Conservation (phyloP, 2,888 invertebrate species). For the Drosophila meridionalis region DNA sequence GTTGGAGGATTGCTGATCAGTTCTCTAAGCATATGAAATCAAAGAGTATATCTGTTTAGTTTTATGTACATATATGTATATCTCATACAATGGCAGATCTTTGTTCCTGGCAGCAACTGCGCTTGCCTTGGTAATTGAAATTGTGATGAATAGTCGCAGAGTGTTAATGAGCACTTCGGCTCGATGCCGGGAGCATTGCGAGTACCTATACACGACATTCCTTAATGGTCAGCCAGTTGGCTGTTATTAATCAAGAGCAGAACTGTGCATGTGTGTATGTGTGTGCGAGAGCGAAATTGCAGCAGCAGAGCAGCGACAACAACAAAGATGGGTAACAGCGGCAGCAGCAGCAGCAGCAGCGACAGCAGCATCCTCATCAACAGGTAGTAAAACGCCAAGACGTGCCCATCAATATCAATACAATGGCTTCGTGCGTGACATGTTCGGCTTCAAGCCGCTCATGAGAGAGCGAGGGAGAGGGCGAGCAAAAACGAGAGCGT, state of each 20-base stretch:
- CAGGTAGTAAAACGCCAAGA: slow-evolving; percentile 83
- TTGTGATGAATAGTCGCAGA: slow-evolving; percentile 66
- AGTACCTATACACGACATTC: slow-evolving; percentile 30
- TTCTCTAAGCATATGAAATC: background rate
- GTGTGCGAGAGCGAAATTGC: slow-evolving; percentile 49
- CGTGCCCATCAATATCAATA: slow-evolving; percentile 78
- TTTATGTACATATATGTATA: no score
- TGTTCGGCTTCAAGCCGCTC: slow-evolving; percentile 52
- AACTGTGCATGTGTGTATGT: background rate
- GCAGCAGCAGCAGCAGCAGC: slow-evolving; percentile 4
- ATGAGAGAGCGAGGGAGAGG: background rate
- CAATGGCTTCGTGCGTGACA: slow-evolving; percentile 78
- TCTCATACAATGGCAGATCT: slow-evolving; percentile 35
- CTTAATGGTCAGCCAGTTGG: slow-evolving; percentile 37
- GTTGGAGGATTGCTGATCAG: background rate
- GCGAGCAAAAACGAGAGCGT: background rate
- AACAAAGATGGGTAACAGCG: slow-evolving; percentile 12
- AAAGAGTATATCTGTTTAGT: background rate
- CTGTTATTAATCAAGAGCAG: slow-evolving; percentile 54
- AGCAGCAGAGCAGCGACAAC: slow-evolving; percentile 17
- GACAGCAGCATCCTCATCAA: slow-evolving; percentile 65
- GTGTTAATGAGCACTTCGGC: slow-evolving; percentile 69
- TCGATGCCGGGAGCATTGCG: slow-evolving; percentile 13
- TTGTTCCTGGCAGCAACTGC: slow-evolving; percentile 31
- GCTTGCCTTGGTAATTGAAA: slow-evolving; percentile 62